phyloP scores from a whole-genome alignment of 2,888 invertebrate species.

The Tanaodytes sp. region DNA sequence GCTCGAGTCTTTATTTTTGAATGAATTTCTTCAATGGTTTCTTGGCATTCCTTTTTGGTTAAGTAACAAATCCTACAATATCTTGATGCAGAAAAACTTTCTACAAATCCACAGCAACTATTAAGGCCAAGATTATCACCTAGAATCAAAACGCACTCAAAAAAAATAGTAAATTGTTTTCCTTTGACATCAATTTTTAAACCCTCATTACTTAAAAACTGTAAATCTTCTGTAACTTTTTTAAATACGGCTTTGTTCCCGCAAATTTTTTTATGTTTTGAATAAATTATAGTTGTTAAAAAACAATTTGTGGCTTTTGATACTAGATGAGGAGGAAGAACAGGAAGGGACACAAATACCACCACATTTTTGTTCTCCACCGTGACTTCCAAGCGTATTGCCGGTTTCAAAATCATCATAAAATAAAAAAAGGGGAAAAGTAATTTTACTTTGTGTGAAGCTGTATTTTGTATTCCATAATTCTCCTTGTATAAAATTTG shows the following conservation, averaged over 20 bases:
- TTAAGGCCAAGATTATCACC: slow-evolving; percentile 27
- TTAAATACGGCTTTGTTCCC: slow-evolving; percentile 39
- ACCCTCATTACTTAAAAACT: slow-evolving; percentile 26
- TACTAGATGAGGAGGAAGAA: slow-evolving; percentile 27
- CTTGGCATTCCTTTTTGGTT: slow-evolving; percentile 13
- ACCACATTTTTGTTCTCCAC: slow-evolving; percentile 18
- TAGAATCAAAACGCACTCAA: slow-evolving; percentile 31
- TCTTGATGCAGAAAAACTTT: slow-evolving; percentile 19
- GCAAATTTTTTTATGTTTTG: slow-evolving; percentile 38
- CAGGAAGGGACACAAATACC: slow-evolving; percentile 10
- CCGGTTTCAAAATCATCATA: slow-evolving; percentile 30
- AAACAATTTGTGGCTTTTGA: background rate
- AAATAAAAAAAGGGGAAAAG: slow-evolving; percentile 15
- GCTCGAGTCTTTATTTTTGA: slow-evolving; percentile 5
- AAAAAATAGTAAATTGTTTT: slow-evolving; percentile 7
- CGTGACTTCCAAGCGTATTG: slow-evolving; percentile 36
- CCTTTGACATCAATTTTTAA: slow-evolving; percentile 34
- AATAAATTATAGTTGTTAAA: slow-evolving; percentile 29
- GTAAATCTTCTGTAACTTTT: slow-evolving; percentile 43
- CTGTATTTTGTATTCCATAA: slow-evolving; percentile 23
- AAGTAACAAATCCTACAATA: slow-evolving; percentile 22
- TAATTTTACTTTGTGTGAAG: background rate
- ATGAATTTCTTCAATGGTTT: slow-evolving; percentile 13
- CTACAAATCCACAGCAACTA: slow-evolving; percentile 17
- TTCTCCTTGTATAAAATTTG: slow-evolving; percentile 41